phyloP scores from a whole-genome alignment of 2,888 invertebrate species.

The Aporophyla lueneburgensis region DNA sequence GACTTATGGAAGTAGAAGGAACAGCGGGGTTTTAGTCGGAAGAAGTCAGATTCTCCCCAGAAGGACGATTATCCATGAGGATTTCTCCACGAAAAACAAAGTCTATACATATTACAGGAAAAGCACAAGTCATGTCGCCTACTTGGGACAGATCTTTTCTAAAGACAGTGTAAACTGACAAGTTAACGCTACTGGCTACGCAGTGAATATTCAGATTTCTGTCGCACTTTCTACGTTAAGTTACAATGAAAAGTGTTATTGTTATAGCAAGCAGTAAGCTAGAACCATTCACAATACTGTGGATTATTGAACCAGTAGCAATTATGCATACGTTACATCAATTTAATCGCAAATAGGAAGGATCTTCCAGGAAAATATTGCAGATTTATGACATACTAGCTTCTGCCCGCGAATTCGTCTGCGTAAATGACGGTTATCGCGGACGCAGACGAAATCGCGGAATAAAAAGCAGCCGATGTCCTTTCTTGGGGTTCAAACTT shows the following conservation, averaged over 20 bases:
- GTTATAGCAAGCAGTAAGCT: slow-evolving; percentile 4
- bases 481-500: too few relatives aligned
- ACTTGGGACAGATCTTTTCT: slow-evolving; percentile 6
- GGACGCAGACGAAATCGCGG: too few relatives aligned
- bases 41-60: too few relatives aligned
- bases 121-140: neutral
- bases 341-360: neutral
- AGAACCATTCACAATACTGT: neutral
- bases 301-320: slow-evolving; percentile 13
- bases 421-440: too few relatives aligned
- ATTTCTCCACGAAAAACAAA: too few relatives aligned
- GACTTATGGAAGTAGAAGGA: too few relatives aligned
- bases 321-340: neutral
- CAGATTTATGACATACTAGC: slow-evolving; percentile 1
- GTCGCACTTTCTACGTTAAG: slow-evolving; percentile 34
- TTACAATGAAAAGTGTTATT: slow-evolving; percentile 40
- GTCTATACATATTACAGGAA: neutral
- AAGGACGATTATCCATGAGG: too few relatives aligned
- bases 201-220: slow-evolving; percentile 23
- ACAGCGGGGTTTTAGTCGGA: too few relatives aligned
- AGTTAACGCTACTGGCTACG: neutral
- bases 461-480: too few relatives aligned
- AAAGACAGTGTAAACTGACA: slow-evolving; percentile 9
- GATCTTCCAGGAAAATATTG: neutral
- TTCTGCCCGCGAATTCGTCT: too few relatives aligned